Evolutionary conservation across 2,888 invertebrate genomes (phyloP), one percentile per base, ranked within the genome.

Genomic region (Trichogramma evanescens): DNA sequence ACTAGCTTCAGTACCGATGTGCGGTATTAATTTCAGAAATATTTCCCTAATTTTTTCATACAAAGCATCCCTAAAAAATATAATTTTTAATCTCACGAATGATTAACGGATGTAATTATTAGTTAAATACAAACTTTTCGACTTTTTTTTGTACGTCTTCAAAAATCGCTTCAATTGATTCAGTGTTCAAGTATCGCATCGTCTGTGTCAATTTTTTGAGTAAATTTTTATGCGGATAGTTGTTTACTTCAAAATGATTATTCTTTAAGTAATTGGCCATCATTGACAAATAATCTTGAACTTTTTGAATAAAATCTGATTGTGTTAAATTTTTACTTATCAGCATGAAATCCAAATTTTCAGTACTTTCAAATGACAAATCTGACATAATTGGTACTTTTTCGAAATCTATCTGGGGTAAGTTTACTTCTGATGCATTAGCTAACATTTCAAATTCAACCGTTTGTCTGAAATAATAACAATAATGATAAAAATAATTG

Each of bases 21-120:
- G 71, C 2, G 82, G 80, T n/a, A 82, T 62, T 56, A 81, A 68
- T 59, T 78, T 72, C 56, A 80, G 68, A 65, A 80, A 82, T 38
- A 82, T 64, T 13, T 74, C 71, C 52, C 74, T 74, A 52, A 13
- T 26, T 26, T 26, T 26, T 26, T 26, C 26, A 3, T 26, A 26
- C 26, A 26, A 26, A 26, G 26, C 26, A 26, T 26, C 26, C 3
- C 26, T 26, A 26, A 26, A 26, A 26, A 26, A 26, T 26, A 26
- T 26, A 26, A 26, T 26, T 26, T 26, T 26, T 26, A 26, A 26
- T 26, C 26, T 26, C 26, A 26, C 26, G 26, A 26, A 26, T 26
- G 26, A 26, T 26, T 26, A 26, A 26, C 26, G 26, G 3, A 26
- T 26, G 3, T 26, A 26, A 26, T 26, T 26, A 26, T 26, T 26